Conservation (phyloP, 1,140 invertebrate genomes). For the Brachionus koreanus region DNA sequence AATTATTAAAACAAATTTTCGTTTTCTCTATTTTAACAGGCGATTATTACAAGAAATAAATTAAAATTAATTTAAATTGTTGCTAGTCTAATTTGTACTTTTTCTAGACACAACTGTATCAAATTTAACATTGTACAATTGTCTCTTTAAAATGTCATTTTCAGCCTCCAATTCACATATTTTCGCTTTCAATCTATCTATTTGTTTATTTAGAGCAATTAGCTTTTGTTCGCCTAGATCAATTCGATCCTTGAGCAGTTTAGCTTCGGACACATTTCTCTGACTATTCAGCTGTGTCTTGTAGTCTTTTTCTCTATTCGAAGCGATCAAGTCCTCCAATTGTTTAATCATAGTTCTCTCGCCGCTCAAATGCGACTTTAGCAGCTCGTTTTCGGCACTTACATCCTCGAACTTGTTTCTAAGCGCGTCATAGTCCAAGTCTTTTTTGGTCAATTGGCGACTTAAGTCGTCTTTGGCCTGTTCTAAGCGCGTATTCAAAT, state of each 20-base stretch:
- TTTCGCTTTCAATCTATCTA: constrained; percentile 52
- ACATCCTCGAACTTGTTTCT: constrained; percentile 52
- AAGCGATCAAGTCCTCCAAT: constrained; percentile 54
- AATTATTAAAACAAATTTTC: no score
- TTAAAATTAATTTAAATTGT: no score
- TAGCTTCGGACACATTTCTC: constrained; percentile 55
- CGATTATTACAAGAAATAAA: no score
- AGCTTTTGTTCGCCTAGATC: constrained; percentile 57
- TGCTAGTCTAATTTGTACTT: no score
- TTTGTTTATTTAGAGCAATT: constrained; percentile 55
- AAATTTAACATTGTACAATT: constrained; percentile 57
- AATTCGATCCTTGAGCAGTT: constrained; percentile 57
- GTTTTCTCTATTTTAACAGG: no score
- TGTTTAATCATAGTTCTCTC: constrained; percentile 51
- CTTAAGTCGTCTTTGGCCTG: constrained; percentile 54
- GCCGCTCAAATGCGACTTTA: constrained; percentile 51
- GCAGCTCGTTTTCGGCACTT: constrained; percentile 51
- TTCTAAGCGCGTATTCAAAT: constrained; percentile 56
- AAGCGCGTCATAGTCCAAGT: constrained; percentile 55
- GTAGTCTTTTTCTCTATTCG: constrained; percentile 57
- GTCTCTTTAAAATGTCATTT: constrained; percentile 53
- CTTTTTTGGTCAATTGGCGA: constrained; percentile 51
- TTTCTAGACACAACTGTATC: constrained; percentile 48
- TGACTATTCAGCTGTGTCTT: constrained; percentile 52
- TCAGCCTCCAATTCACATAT: constrained; percentile 57